Evolutionary conservation across 2,888 invertebrate species (phyloP), one percentile per base, ranked within the genome.

Genomic region (Agonopterix arenella): DNA sequence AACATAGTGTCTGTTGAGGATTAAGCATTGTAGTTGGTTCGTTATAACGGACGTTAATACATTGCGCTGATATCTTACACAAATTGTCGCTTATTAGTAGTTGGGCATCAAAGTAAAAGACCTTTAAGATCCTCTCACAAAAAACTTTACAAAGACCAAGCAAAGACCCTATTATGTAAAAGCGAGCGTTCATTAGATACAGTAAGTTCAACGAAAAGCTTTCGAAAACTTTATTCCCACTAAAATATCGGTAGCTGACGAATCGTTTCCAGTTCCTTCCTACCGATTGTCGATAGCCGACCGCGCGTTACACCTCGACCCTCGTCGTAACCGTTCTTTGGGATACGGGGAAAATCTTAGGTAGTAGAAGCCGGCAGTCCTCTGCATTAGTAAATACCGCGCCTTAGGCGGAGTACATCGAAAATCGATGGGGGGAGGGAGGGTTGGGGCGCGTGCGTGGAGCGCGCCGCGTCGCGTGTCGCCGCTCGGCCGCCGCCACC

Each of bases 381-480:
- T 77, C 77, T 80, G 82, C 80, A 83, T 80, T 83, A 81, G 78
- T 78, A 79, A 81, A 80, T 78, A 81, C 73, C 75, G 76, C 71
- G 78, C 76, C 76, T 76, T 62, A 75, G 70, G 72, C 69, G 59
- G 70, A 2, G 71, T 75, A 68, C 73, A 75, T 84, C 64, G 75
- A 80, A 83, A 84, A 89, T 89, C 88, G 80, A 89, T 89, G 79
- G 69, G 71, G 73, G 74, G 64, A 66, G 76, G 64, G 67, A 62
- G 61, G 55, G 57, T 60, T 57, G 61, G 65, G 69, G 70, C 58
- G 61, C 56, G 11, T 36, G 47, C 47, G 43, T 36, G 36, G 13
- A 10, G 36, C 9, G 55, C 57, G 59, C 63, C 79, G 72, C 74
- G 81, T 82, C 81, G 80, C 68, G 70, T 64, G 61, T 68, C 66